These are phyloP conservation scores for Desoria tigrina DNA, from an alignment of 2,888 invertebrate species.

Conservation along the genomic window DNA sequence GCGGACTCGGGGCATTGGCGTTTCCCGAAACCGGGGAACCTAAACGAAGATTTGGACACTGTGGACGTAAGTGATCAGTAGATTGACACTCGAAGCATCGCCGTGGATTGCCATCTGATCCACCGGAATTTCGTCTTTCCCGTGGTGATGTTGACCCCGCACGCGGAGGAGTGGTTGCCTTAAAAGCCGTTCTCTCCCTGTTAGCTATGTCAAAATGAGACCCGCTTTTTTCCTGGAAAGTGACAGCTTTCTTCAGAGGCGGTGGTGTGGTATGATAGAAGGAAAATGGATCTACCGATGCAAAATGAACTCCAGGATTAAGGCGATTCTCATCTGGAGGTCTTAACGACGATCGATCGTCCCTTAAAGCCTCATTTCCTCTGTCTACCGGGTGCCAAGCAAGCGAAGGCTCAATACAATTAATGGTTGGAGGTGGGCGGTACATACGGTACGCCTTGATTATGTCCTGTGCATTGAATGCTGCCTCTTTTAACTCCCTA, in stretches of 20 bases:
- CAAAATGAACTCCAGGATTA: background rate
- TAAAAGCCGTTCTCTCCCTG: background rate
- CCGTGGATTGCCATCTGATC: background rate
- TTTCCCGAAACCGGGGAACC: background rate
- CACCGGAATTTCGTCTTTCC: background rate
- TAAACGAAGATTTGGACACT: background rate
- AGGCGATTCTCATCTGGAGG: background rate
- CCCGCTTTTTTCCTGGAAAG: background rate
- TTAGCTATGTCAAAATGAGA: background rate
- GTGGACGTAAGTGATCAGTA: background rate
- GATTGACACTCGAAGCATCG: background rate
- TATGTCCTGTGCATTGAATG: conserved; percentile 12
- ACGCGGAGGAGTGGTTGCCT: background rate
- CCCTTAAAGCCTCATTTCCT: background rate
- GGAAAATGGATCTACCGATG: background rate
- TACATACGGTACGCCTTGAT: conserved; percentile 3
- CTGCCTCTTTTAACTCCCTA: background rate
- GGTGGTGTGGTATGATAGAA: background rate
- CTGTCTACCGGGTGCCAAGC: conserved; percentile 10
- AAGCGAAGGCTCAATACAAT: conserved; percentile 9
- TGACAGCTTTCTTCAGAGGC: background rate
- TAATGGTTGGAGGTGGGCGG: conserved; percentile 2
- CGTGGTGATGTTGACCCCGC: background rate
- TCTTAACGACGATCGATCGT: background rate
- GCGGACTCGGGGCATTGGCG: background rate